A percentile compares a stretch with the other conserved stretches of the same genome.
Evolutionary conservation across 1,140 invertebrate genomes (phyloP).

Genomic region (Dinothrombium tinctorium): DNA sequence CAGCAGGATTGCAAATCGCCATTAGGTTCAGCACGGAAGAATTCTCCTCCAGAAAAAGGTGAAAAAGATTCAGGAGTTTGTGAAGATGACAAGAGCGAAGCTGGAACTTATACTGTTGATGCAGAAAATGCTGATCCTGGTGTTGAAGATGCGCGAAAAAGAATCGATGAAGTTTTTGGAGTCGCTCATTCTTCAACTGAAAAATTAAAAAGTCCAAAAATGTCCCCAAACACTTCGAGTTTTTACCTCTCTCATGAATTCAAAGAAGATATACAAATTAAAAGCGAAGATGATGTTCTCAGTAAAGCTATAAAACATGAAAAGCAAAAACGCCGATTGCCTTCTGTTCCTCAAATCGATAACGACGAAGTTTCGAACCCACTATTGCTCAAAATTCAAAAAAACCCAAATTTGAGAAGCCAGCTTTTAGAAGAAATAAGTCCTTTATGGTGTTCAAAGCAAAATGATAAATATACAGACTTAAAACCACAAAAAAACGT

Average conservation of each 20-base stretch:
- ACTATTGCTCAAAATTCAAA: too few species aligned
- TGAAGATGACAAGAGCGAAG: conserved; percentile 33
- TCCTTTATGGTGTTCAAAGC: too few species aligned
- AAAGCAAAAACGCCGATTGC: conserved; percentile 3
- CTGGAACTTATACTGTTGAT: conserved; percentile 66
- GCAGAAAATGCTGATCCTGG: conserved; percentile 49
- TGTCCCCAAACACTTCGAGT: neutral
- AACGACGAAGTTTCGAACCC: too few species aligned
- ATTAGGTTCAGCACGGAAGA: too few species aligned
- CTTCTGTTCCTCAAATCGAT: too few species aligned
- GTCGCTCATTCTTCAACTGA: conserved; percentile 17
- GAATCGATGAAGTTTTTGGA: conserved; percentile 52
- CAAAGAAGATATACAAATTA: neutral
- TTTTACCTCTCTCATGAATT: neutral
- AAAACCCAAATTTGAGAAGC: too few species aligned
- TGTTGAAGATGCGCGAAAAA: conserved; percentile 56
- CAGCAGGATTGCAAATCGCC: too few species aligned
- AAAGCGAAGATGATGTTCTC: neutral
- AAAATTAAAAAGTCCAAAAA: neutral
- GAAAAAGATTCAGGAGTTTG: conserved; percentile 15
- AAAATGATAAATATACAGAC: too few species aligned
- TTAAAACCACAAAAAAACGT: too few species aligned
- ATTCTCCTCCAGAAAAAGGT: too few species aligned
- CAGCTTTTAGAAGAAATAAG: too few species aligned
- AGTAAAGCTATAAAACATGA: neutral